Percentiles rank a stretch among this genome's conserved stretches.
Evolutionary conservation across 1,140 invertebrate genomes (phyloP).

Genomic region (Metopolophium dirhodum): DNA sequence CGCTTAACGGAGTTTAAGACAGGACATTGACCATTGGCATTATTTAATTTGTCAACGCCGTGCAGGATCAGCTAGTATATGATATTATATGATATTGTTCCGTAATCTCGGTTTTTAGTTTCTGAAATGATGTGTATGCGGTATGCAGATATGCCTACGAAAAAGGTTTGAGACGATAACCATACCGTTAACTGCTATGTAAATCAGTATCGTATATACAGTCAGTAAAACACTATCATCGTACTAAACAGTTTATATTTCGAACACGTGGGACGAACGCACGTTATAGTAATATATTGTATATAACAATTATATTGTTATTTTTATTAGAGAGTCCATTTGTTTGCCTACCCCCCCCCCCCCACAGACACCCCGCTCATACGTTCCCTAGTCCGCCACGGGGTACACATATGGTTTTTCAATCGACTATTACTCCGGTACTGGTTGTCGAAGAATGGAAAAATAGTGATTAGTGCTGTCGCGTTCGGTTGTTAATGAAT

Average conservation of each 20-base stretch:
- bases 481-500: neutral
- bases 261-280: neutral
- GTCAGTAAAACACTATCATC: neutral
- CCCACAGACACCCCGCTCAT: too few relatives aligned
- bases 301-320: too few relatives aligned
- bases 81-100: neutral
- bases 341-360: neutral
- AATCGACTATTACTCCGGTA: neutral
- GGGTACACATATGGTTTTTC: neutral
- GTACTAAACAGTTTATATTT: neutral
- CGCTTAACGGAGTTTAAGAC: too few relatives aligned
- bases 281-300: too few relatives aligned
- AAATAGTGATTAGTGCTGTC: neutral
- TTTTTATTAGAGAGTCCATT: neutral
- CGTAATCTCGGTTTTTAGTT: neutral
- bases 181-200: neutral
- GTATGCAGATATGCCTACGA: neutral
- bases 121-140: neutral
- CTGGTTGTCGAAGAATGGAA: neutral
- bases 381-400: too few relatives aligned
- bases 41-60: too few relatives aligned
- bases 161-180: neutral
- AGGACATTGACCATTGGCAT: too few relatives aligned
- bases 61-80: too few relatives aligned
- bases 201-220: too few relatives aligned